Evolutionary conservation across 2,888 invertebrate species (phyloP).

Genomic region (Hetaerina titia): DNA sequence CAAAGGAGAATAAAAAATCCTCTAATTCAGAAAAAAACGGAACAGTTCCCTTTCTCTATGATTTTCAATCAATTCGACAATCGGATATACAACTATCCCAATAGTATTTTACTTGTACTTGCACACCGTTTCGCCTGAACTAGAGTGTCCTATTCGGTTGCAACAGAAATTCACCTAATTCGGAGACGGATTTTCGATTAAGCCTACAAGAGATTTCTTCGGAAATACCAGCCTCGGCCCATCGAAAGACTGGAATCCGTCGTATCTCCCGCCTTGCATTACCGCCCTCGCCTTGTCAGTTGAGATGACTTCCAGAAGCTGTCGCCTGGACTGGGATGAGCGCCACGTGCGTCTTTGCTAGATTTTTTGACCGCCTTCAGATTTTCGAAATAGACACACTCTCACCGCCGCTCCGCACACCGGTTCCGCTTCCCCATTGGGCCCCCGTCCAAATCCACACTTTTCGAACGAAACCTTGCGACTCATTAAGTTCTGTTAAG

Average conservation of each 20-base stretch:
- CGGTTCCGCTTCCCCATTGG: neutral
- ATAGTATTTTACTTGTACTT: no score
- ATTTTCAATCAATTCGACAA: no score
- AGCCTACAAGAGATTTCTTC: no score
- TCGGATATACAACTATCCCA: no score
- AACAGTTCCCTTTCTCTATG: no score
- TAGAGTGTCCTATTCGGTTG: no score
- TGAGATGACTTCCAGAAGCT: neutral
- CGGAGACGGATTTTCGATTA: no score
- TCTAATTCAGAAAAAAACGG: no score
- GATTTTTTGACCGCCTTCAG: conserved; percentile 1
- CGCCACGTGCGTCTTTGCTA: neutral
- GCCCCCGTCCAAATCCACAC: neutral
- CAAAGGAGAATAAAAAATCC: no score
- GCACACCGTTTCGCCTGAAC: no score
- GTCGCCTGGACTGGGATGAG: neutral
- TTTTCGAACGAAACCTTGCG: neutral
- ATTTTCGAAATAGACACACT: conserved; percentile 59
- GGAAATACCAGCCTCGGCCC: no score
- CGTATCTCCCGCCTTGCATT: neutral
- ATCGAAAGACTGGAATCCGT: neutral
- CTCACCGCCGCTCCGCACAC: neutral
- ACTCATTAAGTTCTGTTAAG: neutral
- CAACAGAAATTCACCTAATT: no score
- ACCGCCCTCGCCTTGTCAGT: neutral